phyloP scores from a whole-genome alignment of 2,888 invertebrate species.

The Oithona nana region DNA sequence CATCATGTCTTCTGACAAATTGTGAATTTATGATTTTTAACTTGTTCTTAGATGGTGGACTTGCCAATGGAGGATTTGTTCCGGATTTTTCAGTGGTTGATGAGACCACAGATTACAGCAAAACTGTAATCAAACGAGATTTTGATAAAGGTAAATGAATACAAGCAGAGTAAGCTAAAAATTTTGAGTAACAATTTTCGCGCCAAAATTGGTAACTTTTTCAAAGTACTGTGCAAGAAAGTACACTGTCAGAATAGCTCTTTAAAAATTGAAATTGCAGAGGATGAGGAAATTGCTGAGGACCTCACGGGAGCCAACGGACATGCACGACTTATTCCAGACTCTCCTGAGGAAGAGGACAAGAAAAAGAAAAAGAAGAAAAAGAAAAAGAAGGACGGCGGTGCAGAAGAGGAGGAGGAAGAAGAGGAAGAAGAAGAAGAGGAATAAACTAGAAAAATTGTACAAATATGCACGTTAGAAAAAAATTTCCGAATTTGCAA shows the following conservation, averaged over 20 bases:
- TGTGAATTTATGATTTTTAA: background rate
- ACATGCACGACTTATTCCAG: background rate
- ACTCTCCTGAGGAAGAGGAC: background rate
- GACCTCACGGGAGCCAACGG: background rate
- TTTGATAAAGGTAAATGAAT: background rate
- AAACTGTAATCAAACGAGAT: background rate
- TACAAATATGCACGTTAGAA: constrained; percentile 2
- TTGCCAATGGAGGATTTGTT: constrained; percentile 2
- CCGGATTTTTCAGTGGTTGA: background rate
- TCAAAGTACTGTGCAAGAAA: too few species aligned
- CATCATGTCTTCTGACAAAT: background rate
- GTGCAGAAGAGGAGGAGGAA: constrained; percentile 20
- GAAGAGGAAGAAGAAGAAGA: constrained; percentile 20
- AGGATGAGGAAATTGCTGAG: background rate
- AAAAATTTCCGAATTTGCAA: too few species aligned
- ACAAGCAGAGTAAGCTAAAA: too few species aligned
- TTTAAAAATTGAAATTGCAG: background rate
- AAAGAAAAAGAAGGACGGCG: constrained; percentile 19
- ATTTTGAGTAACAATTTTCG: too few species aligned
- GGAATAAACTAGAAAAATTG: background rate
- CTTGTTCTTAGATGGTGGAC: background rate
- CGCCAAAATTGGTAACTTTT: too few species aligned
- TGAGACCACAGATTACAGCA: background rate
- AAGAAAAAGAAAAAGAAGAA: constrained; percentile 15
- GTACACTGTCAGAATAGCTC: too few species aligned